These are phyloP conservation scores for Ariopsis seemanni DNA, from an alignment of 2,113 vertebrate genomes.

Conservation along the genomic window DNA sequence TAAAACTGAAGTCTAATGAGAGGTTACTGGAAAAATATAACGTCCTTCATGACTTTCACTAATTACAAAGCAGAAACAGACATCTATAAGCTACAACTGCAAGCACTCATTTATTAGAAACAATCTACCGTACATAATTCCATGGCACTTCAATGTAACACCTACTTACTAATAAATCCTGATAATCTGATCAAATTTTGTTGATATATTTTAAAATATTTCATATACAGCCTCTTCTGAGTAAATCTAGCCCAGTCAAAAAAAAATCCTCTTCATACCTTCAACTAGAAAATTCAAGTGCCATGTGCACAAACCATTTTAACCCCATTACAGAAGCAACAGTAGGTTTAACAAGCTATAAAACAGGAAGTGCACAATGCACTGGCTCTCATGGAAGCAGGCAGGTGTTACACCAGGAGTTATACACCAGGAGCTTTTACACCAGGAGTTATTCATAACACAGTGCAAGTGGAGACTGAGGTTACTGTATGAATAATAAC, in stretches of 20 bases:
- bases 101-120: neutral
- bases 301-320: neutral
- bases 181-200: neutral
- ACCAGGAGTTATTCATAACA: neutral
- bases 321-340: constrained; percentile 3
- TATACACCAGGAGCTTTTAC: neutral
- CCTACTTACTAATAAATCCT: neutral
- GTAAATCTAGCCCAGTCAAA: neutral
- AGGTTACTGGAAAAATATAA: neutral
- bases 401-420: neutral
- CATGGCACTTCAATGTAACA: no score
- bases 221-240: neutral
- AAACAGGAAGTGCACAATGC: neutral
- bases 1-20: neutral
- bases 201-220: neutral
- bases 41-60: neutral
- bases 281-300: neutral
- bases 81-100: neutral
- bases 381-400: neutral
- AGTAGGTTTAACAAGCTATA: neutral
- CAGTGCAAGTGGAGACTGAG: neutral
- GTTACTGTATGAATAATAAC: neutral
- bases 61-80: neutral
- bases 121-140: neutral
- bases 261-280: neutral